These are phyloP conservation scores for Philonicus albiceps DNA, from an alignment of 2,888 invertebrate species.

Conservation along the genomic window DNA sequence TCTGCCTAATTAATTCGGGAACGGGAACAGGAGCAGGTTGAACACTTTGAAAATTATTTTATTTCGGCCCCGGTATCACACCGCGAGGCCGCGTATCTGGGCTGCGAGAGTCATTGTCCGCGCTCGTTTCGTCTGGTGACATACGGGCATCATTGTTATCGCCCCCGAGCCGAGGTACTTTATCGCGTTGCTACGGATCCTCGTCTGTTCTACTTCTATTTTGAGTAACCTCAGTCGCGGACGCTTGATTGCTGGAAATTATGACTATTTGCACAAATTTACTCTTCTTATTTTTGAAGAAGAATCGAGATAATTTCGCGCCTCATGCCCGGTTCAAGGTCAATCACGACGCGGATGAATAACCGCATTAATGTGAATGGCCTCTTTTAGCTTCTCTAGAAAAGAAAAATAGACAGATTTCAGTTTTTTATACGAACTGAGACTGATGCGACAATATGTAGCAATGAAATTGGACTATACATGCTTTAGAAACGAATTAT, in stretches of 20 bases:
- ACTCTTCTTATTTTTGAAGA: neutral
- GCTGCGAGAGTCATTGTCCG: neutral
- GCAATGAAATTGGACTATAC: neutral
- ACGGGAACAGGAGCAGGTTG: neutral
- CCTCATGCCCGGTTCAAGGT: neutral
- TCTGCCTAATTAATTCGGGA: slow-evolving; percentile 8
- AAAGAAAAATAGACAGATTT: neutral
- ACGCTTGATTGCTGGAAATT: neutral
- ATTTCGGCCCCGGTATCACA: neutral
- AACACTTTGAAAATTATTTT: neutral
- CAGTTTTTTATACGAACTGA: neutral
- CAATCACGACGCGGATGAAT: neutral
- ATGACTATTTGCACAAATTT: neutral
- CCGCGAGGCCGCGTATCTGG: neutral
- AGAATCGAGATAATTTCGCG: neutral
- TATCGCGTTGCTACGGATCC: slow-evolving; percentile 10
- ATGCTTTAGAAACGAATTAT: neutral
- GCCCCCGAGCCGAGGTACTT: neutral
- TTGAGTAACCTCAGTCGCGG: neutral
- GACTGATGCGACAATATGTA: too few relatives aligned
- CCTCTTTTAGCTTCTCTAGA: neutral
- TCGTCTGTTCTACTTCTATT: neutral
- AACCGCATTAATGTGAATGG: neutral
- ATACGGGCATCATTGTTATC: slow-evolving; percentile 10
- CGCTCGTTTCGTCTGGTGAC: neutral